Base-by-base conservation (phyloP, 2,797 vertebrate genomes). In the Chromis chromis region DNA sequence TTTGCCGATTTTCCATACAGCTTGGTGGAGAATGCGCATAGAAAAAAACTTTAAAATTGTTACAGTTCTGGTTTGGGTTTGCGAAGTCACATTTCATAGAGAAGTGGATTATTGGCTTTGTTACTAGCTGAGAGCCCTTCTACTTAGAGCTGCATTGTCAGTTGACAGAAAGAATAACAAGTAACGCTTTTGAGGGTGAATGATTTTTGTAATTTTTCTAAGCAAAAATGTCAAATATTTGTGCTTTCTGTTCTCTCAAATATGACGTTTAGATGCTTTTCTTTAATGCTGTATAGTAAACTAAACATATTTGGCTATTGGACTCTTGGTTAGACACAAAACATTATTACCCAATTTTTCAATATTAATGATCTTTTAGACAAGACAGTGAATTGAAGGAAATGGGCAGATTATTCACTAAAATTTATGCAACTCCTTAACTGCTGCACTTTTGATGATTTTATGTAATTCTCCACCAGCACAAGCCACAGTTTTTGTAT, bases 401-500 rank as follows among this genome's bases (percentile, higher is more conserved):
- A 44, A 44, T 17, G 17, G 17, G 14, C 14, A 48, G 44, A 48
- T 9, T 46, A 19, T 19, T 48, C 19, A 22, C 2, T 50, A 11
- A 13, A 50, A 24, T 21, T 49, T 11, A 4, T 10, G 9, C 9
- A 42, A 17, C 13, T n/a, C 8, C 21, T 49, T 48, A 21, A 48
- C 21, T 49, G 46, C 19, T 48, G 44, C 12, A 3, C 11, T 12
- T 1, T 46, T 63, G 17, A 49, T 42, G 24, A 0, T 56, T 24
- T 25, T 22, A 1, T 46, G 55, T 27, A 48, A 42, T 49, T 59
- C 22, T 39, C 33, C 33, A 36, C 6, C 13, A 22, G 25, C 24
- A 24, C 16, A 21, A 55, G 24, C 16, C 33, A 25, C 1, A 17
- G 24, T 61, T 67, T 61, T 67, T 79, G 61, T 58, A 7, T 58